Percentiles rank a stretch among this genome's conserved stretches.
Conservation (phyloP, 1,140 invertebrate genomes). For the Bombus haemorrhoidalis region DNA sequence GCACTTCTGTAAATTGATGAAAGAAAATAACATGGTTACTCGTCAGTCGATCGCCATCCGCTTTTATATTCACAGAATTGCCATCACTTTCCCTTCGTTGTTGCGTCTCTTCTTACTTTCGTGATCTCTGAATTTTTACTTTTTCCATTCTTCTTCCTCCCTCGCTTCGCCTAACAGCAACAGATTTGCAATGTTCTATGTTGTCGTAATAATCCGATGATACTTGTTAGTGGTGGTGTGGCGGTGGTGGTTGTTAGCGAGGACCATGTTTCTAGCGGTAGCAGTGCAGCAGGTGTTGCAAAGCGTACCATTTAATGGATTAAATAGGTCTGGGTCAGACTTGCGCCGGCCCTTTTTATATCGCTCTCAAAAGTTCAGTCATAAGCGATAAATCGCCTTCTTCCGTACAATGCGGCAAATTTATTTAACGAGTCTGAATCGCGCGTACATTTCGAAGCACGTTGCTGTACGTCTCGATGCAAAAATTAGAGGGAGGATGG, state of each 20-base stretch:
- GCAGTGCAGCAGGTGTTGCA: constrained; percentile 46
- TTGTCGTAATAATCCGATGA: constrained; percentile 35
- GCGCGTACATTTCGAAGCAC: neutral
- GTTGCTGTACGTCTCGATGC: neutral
- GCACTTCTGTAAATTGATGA: too few species aligned
- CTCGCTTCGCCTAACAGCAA: neutral
- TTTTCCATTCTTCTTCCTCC: neutral
- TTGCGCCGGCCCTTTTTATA: constrained; percentile 44
- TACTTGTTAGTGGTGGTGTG: constrained; percentile 18
- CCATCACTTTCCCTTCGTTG: too few species aligned
- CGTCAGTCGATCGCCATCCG: too few species aligned
- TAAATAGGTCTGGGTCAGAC: constrained; percentile 55
- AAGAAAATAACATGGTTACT: too few species aligned
- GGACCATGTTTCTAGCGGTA: neutral
- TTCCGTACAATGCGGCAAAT: constrained; percentile 11
- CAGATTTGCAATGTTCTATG: neutral
- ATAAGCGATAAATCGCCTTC: constrained; percentile 2
- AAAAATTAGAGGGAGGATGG: neutral
- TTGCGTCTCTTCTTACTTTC: neutral
- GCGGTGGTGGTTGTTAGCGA: neutral
- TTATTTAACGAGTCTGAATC: neutral
- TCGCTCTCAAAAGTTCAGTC: constrained; percentile 30
- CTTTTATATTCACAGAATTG: too few species aligned
- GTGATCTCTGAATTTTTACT: neutral
- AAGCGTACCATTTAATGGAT: constrained; percentile 49